These are phyloP conservation scores for Microcaecilia unicolor DNA, from an alignment of 2,797 vertebrate species.

Conservation along the genomic window DNA sequence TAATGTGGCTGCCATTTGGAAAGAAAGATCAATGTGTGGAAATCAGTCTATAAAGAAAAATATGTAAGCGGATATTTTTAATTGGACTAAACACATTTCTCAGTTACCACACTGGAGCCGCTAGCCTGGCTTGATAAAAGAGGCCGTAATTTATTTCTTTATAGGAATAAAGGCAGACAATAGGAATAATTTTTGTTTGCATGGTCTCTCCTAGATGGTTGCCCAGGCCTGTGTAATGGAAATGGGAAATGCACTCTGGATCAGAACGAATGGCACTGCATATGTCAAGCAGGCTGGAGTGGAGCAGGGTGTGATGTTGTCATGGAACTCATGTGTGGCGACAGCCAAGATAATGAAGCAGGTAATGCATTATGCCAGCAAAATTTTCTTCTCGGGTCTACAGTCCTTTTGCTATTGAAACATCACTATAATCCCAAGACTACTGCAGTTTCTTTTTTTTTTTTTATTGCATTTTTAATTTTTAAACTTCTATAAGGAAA, in stretches of 20 bases:
- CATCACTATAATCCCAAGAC: neutral
- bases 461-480: too few species aligned
- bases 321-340: conserved; percentile 96
- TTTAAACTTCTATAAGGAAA: too few species aligned
- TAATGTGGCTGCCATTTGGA: too few species aligned
- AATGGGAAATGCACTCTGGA: conserved; percentile 93
- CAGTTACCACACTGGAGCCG: too few species aligned
- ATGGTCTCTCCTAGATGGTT: conserved; percentile 67
- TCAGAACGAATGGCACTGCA: conserved; percentile 94
- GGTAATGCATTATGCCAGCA: conserved; percentile 56
- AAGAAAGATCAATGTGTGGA: too few species aligned
- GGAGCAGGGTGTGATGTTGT: conserved; percentile 87
- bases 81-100: too few species aligned
- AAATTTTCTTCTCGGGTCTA: neutral
- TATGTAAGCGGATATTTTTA: too few species aligned
- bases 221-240: conserved; percentile 89
- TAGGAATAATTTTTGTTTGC: neutral
- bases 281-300: conserved; percentile 95
- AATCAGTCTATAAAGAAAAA: too few species aligned
- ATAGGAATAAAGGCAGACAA: neutral
- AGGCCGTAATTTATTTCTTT: too few species aligned
- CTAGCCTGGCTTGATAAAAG: too few species aligned
- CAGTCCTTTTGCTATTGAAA: neutral
- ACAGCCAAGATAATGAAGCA: conserved; percentile 92
- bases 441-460: too few species aligned